Conservation (phyloP, 2,113 vertebrate species). For the Polyodon spathula region DNA sequence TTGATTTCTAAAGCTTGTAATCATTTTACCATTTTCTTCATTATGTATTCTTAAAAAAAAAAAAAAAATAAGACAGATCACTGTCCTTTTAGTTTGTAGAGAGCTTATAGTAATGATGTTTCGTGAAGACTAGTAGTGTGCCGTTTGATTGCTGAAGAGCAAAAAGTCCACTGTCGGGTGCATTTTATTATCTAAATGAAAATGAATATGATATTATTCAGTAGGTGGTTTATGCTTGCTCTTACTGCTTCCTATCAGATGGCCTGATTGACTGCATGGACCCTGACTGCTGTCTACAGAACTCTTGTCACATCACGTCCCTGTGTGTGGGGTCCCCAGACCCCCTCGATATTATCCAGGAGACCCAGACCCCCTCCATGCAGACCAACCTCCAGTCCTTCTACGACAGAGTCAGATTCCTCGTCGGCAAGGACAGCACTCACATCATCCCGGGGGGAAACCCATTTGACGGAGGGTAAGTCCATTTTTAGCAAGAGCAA, state of each 20-base stretch:
- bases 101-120: too few relatives aligned
- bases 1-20: too few relatives aligned
- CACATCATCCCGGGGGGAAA: conserved; percentile 79
- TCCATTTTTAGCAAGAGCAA: conserved; percentile 18
- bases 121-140: too few relatives aligned
- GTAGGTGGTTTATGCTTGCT: conserved; percentile 32
- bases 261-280: conserved; percentile 95
- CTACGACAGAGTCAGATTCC: conserved; percentile 85
- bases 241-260: conserved; percentile 60
- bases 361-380: conserved; percentile 69
- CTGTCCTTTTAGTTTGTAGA: too few relatives aligned
- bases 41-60: too few relatives aligned
- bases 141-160: too few relatives aligned
- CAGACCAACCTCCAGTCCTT: conserved; percentile 80
- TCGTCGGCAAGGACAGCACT: conserved; percentile 87
- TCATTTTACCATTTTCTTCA: too few relatives aligned
- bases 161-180: too few relatives aligned
- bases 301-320: conserved; percentile 71
- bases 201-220: too few relatives aligned
- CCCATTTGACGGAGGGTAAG: conserved; percentile 88
- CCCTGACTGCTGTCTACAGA: conserved; percentile 94
- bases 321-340: conserved; percentile 89
- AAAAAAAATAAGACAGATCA: too few relatives aligned
- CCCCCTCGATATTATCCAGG: conserved; percentile 92
- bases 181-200: too few relatives aligned